Conservation (phyloP, 2,113 vertebrate genomes). For the Mionectes macconnelli region DNA sequence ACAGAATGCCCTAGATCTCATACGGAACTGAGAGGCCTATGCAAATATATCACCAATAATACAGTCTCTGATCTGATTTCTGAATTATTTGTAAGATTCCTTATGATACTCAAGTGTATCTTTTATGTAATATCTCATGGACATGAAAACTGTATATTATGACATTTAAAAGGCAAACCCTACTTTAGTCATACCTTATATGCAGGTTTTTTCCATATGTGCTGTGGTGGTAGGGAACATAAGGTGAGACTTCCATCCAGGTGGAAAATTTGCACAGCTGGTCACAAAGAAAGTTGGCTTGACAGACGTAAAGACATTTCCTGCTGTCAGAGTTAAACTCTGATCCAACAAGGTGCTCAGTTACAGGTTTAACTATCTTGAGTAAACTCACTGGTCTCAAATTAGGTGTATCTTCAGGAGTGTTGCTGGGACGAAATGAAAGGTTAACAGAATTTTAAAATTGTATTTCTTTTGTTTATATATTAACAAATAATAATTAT, state of each 20-base stretch:
- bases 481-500: not conserved
- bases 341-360: not conserved
- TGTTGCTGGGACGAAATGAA: not conserved
- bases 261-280: not conserved
- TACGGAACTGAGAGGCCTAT: not conserved
- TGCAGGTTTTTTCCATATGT: not conserved
- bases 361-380: not conserved
- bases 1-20: not conserved
- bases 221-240: not conserved
- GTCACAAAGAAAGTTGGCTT: not conserved
- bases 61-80: not conserved
- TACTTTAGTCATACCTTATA: not conserved
- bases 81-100: not conserved
- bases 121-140: not conserved
- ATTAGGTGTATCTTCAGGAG: not conserved
- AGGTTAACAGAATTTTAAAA: not conserved
- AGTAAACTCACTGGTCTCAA: not conserved
- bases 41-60: too few species aligned
- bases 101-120: not conserved
- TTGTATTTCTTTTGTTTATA: not conserved
- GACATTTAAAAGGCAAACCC: not conserved
- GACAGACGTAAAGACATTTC: not conserved
- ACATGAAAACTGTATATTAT: not conserved
- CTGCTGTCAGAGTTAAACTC: not conserved
- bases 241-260: not conserved